Evolutionary conservation across 2,797 vertebrate species (phyloP), one percentile per base, ranked within the genome.

Genomic region (Cryptoprocta ferox): DNA sequence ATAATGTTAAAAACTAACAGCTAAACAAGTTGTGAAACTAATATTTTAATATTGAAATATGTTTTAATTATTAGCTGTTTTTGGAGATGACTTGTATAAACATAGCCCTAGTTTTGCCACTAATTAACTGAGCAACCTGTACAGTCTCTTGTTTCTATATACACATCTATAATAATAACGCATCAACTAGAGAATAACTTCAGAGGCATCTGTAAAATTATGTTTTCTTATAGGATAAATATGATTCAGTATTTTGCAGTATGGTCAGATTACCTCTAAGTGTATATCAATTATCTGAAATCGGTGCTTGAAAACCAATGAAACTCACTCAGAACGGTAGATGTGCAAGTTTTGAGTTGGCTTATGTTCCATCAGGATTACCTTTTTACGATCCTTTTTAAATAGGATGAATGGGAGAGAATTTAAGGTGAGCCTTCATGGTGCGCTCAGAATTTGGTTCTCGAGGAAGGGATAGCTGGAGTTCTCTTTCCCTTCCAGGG

Each of bases 121-220:
- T 89, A 76, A 93, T 78, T 84, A 70, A n/a, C 28, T n/a, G n/a
- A n/a, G n/a, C n/a, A n/a, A n/a, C n/a, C 42, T 28, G 24, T 37
- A 45, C 32, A 91, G 30, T n/a, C 7, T 66, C 19, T 66, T 63
- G 0, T 65, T 45, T 80, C 11, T 61, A 16, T 35, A 76, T 85
- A 28, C 37, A 7, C 89, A 65, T 24, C n/a, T 63, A 4, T 39
- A 35, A 81, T 78, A 88, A 73, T 76, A 11, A 89, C 42, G 3
- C 56, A 59, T 84, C 61, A 35, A 26, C 19, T 59, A 37, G 66
- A 75, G 35, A 75, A 53, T 4, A n/a, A 89, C 0, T 24, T 90
- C 61, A 66, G 30, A 26, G 1, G 24, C 4, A 63, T 35, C 28
- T 56, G 2, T 48, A 37, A 48, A 82, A 45, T 83, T 70, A 48